phyloP scores from a whole-genome alignment of 1,140 invertebrate species.

The Protaetia brevitarsis region DNA sequence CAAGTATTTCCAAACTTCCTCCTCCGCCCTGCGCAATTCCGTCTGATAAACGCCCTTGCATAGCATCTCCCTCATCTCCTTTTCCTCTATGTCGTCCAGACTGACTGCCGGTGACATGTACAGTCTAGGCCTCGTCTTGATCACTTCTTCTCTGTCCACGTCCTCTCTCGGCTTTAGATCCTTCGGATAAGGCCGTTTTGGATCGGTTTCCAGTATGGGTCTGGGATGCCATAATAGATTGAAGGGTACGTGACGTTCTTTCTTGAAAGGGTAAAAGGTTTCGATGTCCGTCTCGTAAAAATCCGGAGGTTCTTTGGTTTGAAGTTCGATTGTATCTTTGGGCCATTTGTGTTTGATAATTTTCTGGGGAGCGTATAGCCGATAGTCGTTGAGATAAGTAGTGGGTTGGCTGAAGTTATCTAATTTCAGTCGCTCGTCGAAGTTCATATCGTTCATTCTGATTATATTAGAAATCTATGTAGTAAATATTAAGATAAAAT shows the following conservation, averaged over 20 bases:
- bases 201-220: conserved; percentile 38
- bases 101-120: conserved; percentile 52
- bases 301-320: conserved; percentile 19
- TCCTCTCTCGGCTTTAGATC: conserved; percentile 41
- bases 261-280: conserved; percentile 36
- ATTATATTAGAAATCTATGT: neutral
- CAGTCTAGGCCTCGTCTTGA: conserved; percentile 49
- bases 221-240: conserved; percentile 35
- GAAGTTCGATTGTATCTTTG: conserved; percentile 23
- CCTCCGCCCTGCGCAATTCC: conserved; percentile 32
- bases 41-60: conserved; percentile 40
- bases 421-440: conserved; percentile 33
- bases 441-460: conserved; percentile 26
- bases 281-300: conserved; percentile 32
- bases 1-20: conserved; percentile 24
- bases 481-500: neutral
- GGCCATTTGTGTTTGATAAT: conserved; percentile 26
- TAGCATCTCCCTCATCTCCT: conserved; percentile 40
- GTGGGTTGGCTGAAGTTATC: conserved; percentile 35
- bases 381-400: conserved; percentile 42
- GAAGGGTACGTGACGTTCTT: conserved; percentile 39
- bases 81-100: conserved; percentile 51
- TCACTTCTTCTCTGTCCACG: conserved; percentile 37
- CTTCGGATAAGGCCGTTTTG: conserved; percentile 14
- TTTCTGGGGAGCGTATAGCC: conserved; percentile 30